These are phyloP conservation scores for Gallinago stenura DNA, from an alignment of 2,797 vertebrate species.

Conservation along the genomic window DNA sequence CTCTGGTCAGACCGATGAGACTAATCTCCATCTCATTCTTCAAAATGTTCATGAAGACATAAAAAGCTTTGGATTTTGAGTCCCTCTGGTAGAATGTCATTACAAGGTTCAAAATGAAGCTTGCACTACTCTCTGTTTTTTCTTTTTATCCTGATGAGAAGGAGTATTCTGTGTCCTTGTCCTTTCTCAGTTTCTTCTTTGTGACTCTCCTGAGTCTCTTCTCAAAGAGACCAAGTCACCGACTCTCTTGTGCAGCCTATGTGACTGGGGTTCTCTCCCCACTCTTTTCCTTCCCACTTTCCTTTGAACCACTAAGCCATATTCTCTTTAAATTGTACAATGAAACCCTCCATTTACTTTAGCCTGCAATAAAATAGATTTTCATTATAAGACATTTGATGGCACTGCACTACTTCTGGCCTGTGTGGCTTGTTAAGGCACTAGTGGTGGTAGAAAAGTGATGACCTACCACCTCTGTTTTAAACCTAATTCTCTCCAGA, in stretches of 20 bases:
- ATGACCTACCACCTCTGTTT: conserved; percentile 53
- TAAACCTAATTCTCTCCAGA: conserved; percentile 51
- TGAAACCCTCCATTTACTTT: conserved; percentile 60
- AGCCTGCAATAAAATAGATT: conserved; percentile 46
- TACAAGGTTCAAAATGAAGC: not conserved
- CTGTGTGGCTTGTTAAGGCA: conserved; percentile 12
- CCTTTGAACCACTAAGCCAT: not conserved
- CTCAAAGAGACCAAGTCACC: not conserved
- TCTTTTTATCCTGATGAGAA: not conserved
- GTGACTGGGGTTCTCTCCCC: not conserved
- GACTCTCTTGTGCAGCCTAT: not conserved
- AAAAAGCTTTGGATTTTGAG: fast-evolving
- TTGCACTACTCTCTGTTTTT: not conserved
- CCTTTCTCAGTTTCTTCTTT: not conserved
- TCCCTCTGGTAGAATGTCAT: not conserved
- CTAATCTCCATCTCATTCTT: not conserved
- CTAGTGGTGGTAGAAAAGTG: not conserved
- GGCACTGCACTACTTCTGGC: not conserved
- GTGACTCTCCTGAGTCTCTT: not conserved
- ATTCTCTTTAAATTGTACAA: conserved; percentile 10
- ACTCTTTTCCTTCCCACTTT: not conserved
- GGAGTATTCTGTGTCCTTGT: not conserved
- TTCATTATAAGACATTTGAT: conserved; percentile 57
- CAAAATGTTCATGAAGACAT: not conserved
- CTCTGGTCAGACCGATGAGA: not conserved